Evolutionary conservation across 2,888 invertebrate genomes (phyloP).

Genomic region (Acronicta psi): DNA sequence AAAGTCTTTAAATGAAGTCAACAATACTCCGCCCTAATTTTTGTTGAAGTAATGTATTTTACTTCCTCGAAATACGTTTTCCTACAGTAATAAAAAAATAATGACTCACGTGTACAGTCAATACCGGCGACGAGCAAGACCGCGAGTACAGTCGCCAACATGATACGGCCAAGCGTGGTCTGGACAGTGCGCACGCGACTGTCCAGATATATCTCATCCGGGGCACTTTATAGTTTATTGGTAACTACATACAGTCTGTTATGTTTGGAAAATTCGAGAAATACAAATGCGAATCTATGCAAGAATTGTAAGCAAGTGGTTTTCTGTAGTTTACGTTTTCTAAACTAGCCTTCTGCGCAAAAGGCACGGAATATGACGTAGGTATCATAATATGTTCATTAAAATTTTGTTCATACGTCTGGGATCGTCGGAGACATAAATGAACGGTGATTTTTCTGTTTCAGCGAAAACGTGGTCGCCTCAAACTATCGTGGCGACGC

Average conservation of each 20-base stretch:
- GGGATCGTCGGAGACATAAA: no score
- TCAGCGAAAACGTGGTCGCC: no score
- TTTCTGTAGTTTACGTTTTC: no score
- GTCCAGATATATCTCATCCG: conserved; percentile 47
- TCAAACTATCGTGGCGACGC: no score
- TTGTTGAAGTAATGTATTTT: background rate
- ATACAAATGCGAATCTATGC: background rate
- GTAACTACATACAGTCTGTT: conserved; percentile 60
- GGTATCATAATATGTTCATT: no score
- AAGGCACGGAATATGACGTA: no score
- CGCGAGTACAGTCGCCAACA: conserved; percentile 50
- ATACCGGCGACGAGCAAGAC: conserved; percentile 34
- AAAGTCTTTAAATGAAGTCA: no score
- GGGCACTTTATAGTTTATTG: conserved; percentile 61
- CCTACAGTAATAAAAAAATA: background rate
- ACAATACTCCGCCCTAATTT: background rate
- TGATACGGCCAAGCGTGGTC: conserved; percentile 38
- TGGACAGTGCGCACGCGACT: conserved; percentile 52
- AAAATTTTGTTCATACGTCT: no score
- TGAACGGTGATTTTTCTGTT: no score
- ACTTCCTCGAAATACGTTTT: background rate
- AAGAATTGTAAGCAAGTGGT: no score
- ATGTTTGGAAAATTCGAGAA: conserved; percentile 10
- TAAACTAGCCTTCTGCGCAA: no score
- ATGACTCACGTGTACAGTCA: conserved; percentile 53